phyloP scores from a whole-genome alignment of 2,888 invertebrate genomes.

The Sipha maydis region DNA sequence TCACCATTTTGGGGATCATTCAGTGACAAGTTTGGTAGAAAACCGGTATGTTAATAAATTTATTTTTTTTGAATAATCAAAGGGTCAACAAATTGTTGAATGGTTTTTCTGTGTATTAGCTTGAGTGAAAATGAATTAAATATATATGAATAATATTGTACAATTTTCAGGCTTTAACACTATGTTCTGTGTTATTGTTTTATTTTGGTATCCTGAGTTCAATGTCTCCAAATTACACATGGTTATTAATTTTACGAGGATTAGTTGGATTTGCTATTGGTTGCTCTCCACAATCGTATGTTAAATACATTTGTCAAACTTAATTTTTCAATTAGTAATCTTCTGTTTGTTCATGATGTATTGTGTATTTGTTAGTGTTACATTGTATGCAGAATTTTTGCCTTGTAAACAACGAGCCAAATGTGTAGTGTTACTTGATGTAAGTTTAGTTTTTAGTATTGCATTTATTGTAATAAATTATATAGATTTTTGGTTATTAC shows the following conservation, averaged over 20 bases:
- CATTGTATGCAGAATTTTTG: slow-evolving; percentile 94
- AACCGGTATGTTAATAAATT: slow-evolving; percentile 73
- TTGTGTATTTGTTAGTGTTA: slow-evolving; percentile 76
- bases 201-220: slow-evolving; percentile 92
- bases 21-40: slow-evolving; percentile 91
- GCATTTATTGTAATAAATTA: slow-evolving; percentile 12
- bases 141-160: too few relatives aligned
- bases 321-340: slow-evolving; percentile 49
- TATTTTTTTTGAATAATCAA: not conserved
- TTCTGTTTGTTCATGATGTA: slow-evolving; percentile 62
- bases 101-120: too few relatives aligned
- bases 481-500: slow-evolving; percentile 3
- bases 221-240: slow-evolving; percentile 89
- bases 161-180: slow-evolving; percentile 78
- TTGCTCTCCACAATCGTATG: slow-evolving; percentile 96
- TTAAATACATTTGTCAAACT: slow-evolving; percentile 66
- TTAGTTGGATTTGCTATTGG: slow-evolving; percentile 96
- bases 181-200: slow-evolving; percentile 89
- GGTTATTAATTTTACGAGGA: slow-evolving; percentile 89
- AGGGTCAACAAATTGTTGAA: slow-evolving; percentile 13
- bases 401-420: slow-evolving; percentile 93
- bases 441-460: slow-evolving; percentile 70
- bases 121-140: slow-evolving; percentile 60
- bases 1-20: slow-evolving; percentile 96
- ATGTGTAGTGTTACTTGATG: slow-evolving; percentile 94